Percentiles rank a stretch among this genome's conserved stretches.
Evolutionary conservation across 2,888 invertebrate species (phyloP).

Genomic region (Cotesia congregata): DNA sequence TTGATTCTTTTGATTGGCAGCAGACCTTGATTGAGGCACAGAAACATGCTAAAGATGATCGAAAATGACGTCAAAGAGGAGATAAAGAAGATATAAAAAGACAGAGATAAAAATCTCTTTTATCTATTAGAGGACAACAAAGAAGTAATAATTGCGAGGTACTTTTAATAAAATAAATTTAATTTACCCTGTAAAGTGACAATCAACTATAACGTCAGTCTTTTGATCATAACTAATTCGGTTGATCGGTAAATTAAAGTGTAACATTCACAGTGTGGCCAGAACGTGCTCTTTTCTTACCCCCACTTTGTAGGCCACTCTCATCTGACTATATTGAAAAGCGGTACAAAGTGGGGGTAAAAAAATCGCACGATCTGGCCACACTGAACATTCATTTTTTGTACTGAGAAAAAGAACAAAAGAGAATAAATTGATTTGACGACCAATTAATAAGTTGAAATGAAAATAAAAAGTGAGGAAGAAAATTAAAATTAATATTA

Average conservation of each 20-base stretch:
- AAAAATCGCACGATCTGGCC: no score
- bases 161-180: conserved; percentile 1
- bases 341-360: no score
- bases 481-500: neutral
- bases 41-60: conserved; percentile 69
- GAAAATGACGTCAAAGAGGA: conserved; percentile 43
- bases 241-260: neutral
- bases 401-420: neutral
- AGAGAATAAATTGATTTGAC: neutral
- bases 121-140: conserved; percentile 19
- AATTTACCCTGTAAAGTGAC: conserved; percentile 2
- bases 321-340: no score
- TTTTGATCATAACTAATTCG: neutral
- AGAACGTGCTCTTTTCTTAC: no score
- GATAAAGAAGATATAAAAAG: conserved; percentile 8
- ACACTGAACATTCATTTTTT: conserved; percentile 1
- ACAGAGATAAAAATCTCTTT: neutral
- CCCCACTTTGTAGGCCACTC: no score
- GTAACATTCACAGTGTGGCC: no score
- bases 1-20: conserved; percentile 74
- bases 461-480: neutral
- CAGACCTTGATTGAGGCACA: conserved; percentile 72
- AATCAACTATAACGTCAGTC: conserved; percentile 1
- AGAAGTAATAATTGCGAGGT: conserved; percentile 6
- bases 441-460: conserved; percentile 3